phyloP scores from a whole-genome alignment of 2,888 invertebrate genomes.

The Capitulum mitella region DNA sequence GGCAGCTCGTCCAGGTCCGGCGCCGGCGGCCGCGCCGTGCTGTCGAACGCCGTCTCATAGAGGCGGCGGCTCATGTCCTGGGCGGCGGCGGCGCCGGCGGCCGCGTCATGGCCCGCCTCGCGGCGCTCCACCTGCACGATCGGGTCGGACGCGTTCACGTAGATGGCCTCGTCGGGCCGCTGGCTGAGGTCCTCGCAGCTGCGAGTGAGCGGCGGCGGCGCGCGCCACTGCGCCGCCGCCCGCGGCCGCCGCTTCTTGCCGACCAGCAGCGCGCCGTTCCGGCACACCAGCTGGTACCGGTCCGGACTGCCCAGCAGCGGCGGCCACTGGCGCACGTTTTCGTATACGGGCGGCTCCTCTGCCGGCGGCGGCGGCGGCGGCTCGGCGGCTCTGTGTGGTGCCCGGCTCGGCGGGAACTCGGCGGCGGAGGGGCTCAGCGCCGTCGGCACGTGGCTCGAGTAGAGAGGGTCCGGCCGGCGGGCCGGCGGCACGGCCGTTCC shows the following conservation, averaged over 20 bases:
- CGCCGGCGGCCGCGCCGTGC: constrained; percentile 14
- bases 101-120: not conserved
- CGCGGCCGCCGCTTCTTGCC: not conserved
- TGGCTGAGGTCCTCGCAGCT: constrained; percentile 8
- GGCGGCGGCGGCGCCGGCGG: not conserved
- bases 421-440: not conserved
- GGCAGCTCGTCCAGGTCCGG: constrained; percentile 1
- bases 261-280: not conserved
- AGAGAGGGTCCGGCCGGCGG: not conserved
- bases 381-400: not conserved
- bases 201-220: not conserved
- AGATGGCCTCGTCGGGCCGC: not conserved
- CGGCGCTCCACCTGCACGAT: constrained; percentile 17
- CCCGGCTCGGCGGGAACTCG: too few species aligned
- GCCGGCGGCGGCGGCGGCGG: not conserved
- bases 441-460: not conserved
- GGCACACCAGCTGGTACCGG: not conserved
- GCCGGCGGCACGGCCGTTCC: not conserved
- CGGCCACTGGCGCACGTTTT: not conserved
- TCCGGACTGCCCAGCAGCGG: not conserved
- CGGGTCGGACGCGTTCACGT: constrained; percentile 11
- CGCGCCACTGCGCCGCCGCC: not conserved
- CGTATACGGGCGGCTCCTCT: not conserved
- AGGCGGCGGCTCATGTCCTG: not conserved
- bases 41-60: constrained; percentile 23